Conservation (phyloP, 2,113 vertebrate species). For the Catharus minimus region DNA sequence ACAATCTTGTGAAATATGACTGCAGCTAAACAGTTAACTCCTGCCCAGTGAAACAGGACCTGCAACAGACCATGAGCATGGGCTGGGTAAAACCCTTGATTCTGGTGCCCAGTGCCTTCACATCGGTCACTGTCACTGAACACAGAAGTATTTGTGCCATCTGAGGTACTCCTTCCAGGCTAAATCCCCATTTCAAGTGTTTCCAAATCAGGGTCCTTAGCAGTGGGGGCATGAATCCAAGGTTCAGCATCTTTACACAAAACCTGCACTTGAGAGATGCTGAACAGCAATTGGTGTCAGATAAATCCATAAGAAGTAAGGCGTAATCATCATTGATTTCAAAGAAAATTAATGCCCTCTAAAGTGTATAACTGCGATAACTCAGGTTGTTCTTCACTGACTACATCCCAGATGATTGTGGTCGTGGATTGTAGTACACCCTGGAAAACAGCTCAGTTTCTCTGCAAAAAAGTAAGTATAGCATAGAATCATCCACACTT, state of each 20-base stretch:
- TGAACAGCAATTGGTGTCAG: not conserved
- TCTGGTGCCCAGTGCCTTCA: not conserved
- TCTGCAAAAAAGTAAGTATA: not conserved
- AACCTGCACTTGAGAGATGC: not conserved
- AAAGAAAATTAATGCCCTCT: not conserved
- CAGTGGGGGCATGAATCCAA: not conserved
- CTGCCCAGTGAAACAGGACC: not conserved
- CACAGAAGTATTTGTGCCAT: not conserved
- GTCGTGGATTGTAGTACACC: not conserved
- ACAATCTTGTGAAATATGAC: constrained; percentile 68
- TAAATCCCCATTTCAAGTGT: not conserved
- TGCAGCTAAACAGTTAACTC: constrained; percentile 72
- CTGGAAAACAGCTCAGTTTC: not conserved
- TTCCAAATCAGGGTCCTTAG: not conserved
- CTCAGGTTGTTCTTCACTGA: not conserved
- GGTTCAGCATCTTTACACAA: not conserved
- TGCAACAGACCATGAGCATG: not conserved
- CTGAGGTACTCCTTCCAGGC: not conserved
- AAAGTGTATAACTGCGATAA: not conserved
- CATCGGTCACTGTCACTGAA: not conserved
- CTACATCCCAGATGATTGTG: not conserved
- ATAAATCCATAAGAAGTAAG: not conserved
- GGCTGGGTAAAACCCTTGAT: not conserved
- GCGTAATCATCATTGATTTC: not conserved
- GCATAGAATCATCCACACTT: not conserved